Evolutionary conservation across 2,888 invertebrate species (phyloP).

Genomic region (Trissolcus japonicus): DNA sequence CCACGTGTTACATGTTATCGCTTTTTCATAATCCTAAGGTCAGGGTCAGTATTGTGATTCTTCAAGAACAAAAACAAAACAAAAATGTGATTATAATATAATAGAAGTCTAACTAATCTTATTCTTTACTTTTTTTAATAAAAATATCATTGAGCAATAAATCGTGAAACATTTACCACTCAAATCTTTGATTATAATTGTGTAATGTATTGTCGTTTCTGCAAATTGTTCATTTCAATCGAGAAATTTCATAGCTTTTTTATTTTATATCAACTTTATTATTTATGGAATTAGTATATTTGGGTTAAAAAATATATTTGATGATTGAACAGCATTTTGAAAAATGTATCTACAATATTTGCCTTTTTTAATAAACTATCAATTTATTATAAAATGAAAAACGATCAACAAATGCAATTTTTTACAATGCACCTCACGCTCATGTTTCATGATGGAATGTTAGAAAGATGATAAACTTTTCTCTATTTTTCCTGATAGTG

Average conservation of each 20-base stretch:
- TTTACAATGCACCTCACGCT: slow-evolving; percentile 40
- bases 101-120: slow-evolving; percentile 6
- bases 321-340: too few species aligned
- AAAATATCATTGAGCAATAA: slow-evolving; percentile 3
- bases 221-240: too few species aligned
- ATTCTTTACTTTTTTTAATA: not conserved
- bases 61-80: slow-evolving; percentile 18
- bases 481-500: slow-evolving; percentile 29
- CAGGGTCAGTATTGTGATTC: slow-evolving; percentile 57
- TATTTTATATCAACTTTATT: too few species aligned
- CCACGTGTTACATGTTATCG: slow-evolving; percentile 56
- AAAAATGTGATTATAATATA: slow-evolving; percentile 42
- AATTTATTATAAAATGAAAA: slow-evolving; percentile 26
- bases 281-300: too few species aligned
- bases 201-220: too few species aligned
- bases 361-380: slow-evolving; percentile 22
- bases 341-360: not conserved
- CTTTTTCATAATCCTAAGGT: slow-evolving; percentile 52
- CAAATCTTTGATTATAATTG: too few species aligned
- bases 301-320: too few species aligned
- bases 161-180: not conserved
- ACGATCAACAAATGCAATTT: slow-evolving; percentile 35
- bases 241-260: not conserved
- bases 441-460: slow-evolving; percentile 47
- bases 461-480: slow-evolving; percentile 47